These are phyloP conservation scores for Cephalopholis sonnerati DNA, from an alignment of 2,113 vertebrate species.

Conservation along the genomic window DNA sequence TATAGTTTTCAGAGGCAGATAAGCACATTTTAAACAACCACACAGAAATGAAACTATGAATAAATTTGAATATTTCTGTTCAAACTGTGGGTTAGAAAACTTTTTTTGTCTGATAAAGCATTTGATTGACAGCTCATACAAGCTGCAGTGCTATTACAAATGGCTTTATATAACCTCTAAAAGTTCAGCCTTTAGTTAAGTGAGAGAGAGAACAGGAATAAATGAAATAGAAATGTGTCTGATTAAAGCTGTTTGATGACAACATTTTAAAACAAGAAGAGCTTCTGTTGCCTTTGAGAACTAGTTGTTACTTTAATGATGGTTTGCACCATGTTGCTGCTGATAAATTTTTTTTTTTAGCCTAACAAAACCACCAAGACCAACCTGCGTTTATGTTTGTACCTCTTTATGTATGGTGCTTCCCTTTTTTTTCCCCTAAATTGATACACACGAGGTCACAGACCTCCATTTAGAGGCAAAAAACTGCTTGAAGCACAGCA, in stretches of 20 bases:
- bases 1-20: conserved; percentile 48
- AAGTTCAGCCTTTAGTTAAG: conserved; percentile 1
- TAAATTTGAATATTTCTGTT: conserved; percentile 57
- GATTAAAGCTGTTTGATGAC: neutral
- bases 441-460: too few relatives aligned
- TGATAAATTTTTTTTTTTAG: neutral
- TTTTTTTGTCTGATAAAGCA: conserved; percentile 33
- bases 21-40: conserved; percentile 33
- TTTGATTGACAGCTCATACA: conserved; percentile 37
- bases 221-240: neutral
- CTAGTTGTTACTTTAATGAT: neutral
- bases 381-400: too few relatives aligned
- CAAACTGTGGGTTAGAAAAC: conserved; percentile 32
- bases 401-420: too few relatives aligned
- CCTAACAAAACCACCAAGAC: neutral
- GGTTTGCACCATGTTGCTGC: neutral
- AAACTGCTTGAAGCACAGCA: too few relatives aligned
- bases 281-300: neutral
- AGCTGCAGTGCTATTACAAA: conserved; percentile 1
- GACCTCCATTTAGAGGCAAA: too few relatives aligned
- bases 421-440: too few relatives aligned
- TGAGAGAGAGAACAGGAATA: neutral
- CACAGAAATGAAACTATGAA: conserved; percentile 51
- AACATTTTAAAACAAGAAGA: neutral
- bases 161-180: neutral